Evolutionary conservation across 2,888 invertebrate genomes (phyloP).

Genomic region (Cryptus viduatorius): DNA sequence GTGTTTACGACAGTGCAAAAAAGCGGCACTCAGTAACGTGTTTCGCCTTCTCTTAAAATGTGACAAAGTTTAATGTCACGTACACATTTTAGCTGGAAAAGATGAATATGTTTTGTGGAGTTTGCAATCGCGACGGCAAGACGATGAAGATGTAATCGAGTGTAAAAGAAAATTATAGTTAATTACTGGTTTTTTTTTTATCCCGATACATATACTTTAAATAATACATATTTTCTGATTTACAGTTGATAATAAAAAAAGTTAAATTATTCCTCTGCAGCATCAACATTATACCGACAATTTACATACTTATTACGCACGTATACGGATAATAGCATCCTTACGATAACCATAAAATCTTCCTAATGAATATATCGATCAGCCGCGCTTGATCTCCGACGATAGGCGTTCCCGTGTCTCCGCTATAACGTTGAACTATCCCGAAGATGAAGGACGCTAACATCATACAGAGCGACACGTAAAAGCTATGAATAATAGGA

Average conservation of each 20-base stretch:
- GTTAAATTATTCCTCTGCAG: neutral
- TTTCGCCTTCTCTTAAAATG: too few relatives aligned
- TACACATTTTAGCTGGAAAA: neutral
- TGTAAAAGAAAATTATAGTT: neutral
- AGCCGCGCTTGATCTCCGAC: neutral
- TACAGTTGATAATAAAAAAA: neutral
- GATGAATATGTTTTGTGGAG: neutral
- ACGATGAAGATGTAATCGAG: neutral
- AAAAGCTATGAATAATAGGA: neutral
- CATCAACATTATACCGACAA: neutral
- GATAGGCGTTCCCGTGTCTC: neutral
- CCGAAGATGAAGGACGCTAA: slow-evolving; percentile 17
- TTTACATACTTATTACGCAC: neutral
- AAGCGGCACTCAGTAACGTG: too few relatives aligned
- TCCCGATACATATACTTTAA: neutral
- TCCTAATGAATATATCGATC: neutral
- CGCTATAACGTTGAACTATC: too few relatives aligned
- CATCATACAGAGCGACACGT: slow-evolving; percentile 9
- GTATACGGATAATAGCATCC: neutral
- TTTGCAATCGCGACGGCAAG: neutral
- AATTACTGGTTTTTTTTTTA: neutral
- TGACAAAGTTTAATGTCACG: too few relatives aligned
- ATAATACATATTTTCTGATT: neutral
- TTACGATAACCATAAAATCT: neutral
- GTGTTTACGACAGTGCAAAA: too few relatives aligned